Evolutionary conservation across 2,113 vertebrate genomes (phyloP), one percentile per base, ranked within the genome.

Genomic region (Merops nubicus): DNA sequence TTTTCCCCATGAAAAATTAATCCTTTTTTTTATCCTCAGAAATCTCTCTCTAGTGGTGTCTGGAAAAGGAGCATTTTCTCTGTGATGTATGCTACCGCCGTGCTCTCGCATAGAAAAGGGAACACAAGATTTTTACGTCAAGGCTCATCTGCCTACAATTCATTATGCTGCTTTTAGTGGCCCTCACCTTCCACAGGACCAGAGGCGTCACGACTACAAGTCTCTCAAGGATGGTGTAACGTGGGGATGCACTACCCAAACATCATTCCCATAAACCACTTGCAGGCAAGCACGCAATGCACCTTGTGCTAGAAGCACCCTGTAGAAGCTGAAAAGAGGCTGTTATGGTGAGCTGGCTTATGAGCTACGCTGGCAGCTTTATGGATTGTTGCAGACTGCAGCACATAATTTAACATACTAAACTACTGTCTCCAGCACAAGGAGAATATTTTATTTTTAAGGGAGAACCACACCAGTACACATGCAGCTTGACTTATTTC

Each of bases 391-490:
- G 57, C 76, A 95, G 75, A 77, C 60, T 90, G 83, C 14, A 72
- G 57, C 74, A 75, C 75, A 31, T 88, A 75, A 90, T 93, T 93
- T 90, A 67, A 59, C 75, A 72, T 60, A 53, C 16, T 77, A 56
- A 92, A 48, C 48, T 74, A 60, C 47, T 84, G 45, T 83, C 63
- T 75, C 42, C 54, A 43, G 69, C 18, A 76, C 56, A 40, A 16
- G 28, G 47, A 57, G 48, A 62, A 53, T 23, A 4, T 76, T 80
- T 38, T 59, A 12, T 72, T 84, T 88, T 88, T 60, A 79, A 72
- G 53, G 19, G 43, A 50, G 91, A 75, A 28, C 7, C 34, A 63
- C 2, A 2, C 45, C 14, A 70, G 21, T 25, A 47, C 20, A 62
- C 25, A 38, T n/a, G 33, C 21, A 75, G 29, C 40, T 63, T 81